Percentiles rank a stretch among this genome's conserved stretches.
These are phyloP conservation scores for Rhynchomys soricoides DNA, from an alignment of 2,113 vertebrate species.

Conservation along the genomic window DNA sequence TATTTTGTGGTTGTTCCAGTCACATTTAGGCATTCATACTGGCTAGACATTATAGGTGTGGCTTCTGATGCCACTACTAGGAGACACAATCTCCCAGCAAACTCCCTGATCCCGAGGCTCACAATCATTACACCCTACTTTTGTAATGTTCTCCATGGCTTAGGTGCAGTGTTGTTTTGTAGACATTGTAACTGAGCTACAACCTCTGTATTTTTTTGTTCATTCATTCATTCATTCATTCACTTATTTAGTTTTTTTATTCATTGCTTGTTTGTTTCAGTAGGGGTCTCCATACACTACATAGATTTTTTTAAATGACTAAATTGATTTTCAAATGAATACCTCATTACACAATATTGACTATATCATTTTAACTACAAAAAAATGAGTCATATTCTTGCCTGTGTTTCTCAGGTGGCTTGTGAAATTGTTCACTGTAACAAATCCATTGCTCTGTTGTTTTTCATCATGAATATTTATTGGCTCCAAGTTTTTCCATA, in stretches of 20 bases:
- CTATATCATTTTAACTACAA: background rate
- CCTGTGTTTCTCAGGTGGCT: background rate
- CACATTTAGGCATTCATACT: background rate
- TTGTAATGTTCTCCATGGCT: rapidly evolving
- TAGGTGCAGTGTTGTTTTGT: background rate
- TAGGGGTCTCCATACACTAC: background rate
- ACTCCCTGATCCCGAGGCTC: no score
- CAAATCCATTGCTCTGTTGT: background rate
- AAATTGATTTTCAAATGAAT: background rate
- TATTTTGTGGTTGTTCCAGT: background rate
- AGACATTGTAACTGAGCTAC: background rate
- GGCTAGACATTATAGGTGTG: background rate
- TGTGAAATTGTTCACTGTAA: background rate
- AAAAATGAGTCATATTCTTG: background rate
- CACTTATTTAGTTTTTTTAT: no score
- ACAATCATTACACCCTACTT: background rate
- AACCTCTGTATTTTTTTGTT: background rate
- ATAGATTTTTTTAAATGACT: background rate
- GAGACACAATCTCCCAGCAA: background rate
- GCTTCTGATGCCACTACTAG: background rate
- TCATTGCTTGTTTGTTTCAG: background rate
- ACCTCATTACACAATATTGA: background rate
- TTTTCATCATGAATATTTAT: background rate
- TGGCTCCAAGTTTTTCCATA: background rate
- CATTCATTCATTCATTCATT: background rate